phyloP scores from a whole-genome alignment of 1,140 invertebrate genomes.

The Bombus waltoni region DNA sequence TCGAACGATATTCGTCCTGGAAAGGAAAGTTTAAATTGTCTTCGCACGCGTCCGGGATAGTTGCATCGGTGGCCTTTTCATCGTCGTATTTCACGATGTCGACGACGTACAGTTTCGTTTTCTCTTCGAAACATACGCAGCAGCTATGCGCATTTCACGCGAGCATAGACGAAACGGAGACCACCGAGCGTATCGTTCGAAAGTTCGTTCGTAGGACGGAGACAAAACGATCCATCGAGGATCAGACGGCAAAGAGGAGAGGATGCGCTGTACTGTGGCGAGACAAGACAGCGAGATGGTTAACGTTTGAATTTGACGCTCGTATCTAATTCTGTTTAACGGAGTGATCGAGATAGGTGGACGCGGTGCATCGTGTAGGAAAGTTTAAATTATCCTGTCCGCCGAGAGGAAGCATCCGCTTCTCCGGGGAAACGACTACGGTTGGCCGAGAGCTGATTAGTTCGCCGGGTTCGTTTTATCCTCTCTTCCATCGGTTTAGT shows the following conservation, averaged over 20 bases:
- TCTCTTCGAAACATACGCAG: not conserved
- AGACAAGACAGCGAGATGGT: conserved; percentile 16
- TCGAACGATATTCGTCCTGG: conserved; percentile 19
- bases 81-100: not conserved
- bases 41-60: not conserved
- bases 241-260: not conserved
- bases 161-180: not conserved
- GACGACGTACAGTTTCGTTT: not conserved
- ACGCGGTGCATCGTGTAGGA: conserved; percentile 54
- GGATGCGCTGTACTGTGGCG: not conserved
- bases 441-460: conserved; percentile 81
- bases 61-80: conserved; percentile 3
- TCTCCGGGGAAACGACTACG: conserved; percentile 66
- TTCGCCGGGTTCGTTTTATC: conserved; percentile 75
- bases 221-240: not conserved
- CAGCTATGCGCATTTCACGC: not conserved
- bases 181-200: not conserved
- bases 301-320: conserved; percentile 66
- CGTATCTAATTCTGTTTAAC: conserved; percentile 72
- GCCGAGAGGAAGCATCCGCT: conserved; percentile 68
- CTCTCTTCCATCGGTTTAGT: conserved; percentile 49
- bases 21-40: conserved; percentile 58
- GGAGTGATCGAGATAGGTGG: conserved; percentile 58
- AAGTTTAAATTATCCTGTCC: conserved; percentile 81
- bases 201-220: not conserved